Conservation (phyloP, 2,113 vertebrate species). For the Todiramphus saurophagus region DNA sequence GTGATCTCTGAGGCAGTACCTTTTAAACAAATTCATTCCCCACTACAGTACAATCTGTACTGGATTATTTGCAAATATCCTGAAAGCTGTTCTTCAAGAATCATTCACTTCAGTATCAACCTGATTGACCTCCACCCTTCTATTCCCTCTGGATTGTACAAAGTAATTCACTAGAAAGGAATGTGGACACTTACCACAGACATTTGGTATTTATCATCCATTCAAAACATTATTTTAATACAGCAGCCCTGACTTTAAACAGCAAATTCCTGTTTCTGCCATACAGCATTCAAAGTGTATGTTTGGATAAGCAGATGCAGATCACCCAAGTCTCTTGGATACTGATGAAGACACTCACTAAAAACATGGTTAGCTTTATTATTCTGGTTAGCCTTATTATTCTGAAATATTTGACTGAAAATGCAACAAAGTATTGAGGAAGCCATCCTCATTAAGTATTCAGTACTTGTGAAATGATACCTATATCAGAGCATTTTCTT, state of each 20-base stretch:
- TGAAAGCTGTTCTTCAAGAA: neutral
- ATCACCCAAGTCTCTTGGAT: neutral
- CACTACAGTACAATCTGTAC: neutral
- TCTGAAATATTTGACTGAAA: neutral
- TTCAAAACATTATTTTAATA: neutral
- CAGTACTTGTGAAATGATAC: neutral
- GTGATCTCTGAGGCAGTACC: neutral
- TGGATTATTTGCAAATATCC: neutral
- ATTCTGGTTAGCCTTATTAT: neutral
- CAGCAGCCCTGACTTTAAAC: neutral
- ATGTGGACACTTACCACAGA: neutral
- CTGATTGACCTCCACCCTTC: neutral
- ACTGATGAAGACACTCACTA: neutral
- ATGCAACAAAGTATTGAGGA: neutral
- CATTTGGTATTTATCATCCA: neutral
- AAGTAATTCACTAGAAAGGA: neutral
- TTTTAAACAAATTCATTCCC: neutral
- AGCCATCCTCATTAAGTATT: neutral
- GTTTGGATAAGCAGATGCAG: neutral
- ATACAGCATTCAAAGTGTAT: neutral
- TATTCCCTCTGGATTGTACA: neutral
- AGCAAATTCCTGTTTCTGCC: neutral
- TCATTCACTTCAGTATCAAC: neutral
- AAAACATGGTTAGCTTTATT: neutral
- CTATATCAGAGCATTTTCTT: neutral